phyloP scores from a whole-genome alignment of 2,888 invertebrate species.

The Spialia ferax region DNA sequence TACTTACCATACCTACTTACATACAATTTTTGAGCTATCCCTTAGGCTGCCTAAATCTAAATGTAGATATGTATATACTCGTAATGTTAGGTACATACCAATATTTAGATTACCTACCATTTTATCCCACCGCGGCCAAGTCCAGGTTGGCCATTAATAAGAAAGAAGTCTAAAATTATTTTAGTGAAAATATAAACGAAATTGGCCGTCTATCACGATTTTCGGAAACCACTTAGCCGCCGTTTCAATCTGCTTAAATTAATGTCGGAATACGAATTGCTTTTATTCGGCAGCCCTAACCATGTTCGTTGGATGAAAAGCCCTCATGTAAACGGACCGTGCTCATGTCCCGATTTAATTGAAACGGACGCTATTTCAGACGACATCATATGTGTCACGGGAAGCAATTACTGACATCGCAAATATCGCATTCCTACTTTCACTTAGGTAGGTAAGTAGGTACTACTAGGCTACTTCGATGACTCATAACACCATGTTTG shows the following conservation, averaged over 20 bases:
- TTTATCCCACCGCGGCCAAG: too few species aligned
- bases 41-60: too few species aligned
- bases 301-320: constrained; percentile 63
- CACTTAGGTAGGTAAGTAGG: too few species aligned
- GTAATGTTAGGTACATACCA: too few species aligned
- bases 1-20: too few species aligned
- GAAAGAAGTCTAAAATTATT: too few species aligned
- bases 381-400: constrained; percentile 43
- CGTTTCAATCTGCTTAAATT: constrained; percentile 44
- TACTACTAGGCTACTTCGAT: too few species aligned
- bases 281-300: constrained; percentile 50
- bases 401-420: constrained; percentile 14
- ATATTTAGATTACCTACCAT: too few species aligned
- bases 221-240: constrained; percentile 17
- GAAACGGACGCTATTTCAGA: constrained; percentile 70
- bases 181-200: not conserved
- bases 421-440: constrained; percentile 4
- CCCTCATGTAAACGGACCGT: constrained; percentile 59
- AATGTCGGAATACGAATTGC: constrained; percentile 47
- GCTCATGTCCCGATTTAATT: constrained; percentile 74
- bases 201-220: not conserved
- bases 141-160: too few species aligned
- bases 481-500: not conserved
- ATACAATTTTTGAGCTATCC: too few species aligned
- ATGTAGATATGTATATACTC: too few species aligned